phyloP scores from a whole-genome alignment of 64 coral and sea anemone species.

The Porites australiensis region DNA sequence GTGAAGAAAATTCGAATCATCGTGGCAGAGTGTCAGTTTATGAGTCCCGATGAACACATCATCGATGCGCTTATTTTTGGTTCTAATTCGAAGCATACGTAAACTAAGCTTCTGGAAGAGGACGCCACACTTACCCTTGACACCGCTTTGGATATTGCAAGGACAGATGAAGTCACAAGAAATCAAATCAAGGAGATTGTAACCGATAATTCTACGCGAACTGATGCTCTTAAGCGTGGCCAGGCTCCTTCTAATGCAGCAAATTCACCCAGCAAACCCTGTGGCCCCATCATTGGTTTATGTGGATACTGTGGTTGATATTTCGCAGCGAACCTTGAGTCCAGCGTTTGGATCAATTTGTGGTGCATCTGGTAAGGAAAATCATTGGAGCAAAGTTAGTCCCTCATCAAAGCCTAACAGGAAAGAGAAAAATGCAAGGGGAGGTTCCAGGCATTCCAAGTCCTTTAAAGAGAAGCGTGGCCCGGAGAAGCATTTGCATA shows the following conservation, averaged over 20 bases:
- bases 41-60: conserved; percentile 61
- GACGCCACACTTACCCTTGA: conserved; percentile 61
- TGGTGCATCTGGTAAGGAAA: conserved; percentile 42
- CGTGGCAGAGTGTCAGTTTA: conserved; percentile 63
- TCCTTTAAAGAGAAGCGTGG: neutral
- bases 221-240: neutral
- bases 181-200: conserved; percentile 70
- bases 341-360: conserved; percentile 66
- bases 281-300: neutral
- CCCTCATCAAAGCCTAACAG: neutral
- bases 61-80: conserved; percentile 81
- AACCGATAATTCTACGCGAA: neutral
- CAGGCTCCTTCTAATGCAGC: neutral
- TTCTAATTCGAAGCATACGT: conserved; percentile 15
- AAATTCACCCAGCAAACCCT: neutral
- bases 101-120: conserved; percentile 70
- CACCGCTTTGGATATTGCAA: conserved; percentile 62
- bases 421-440: neutral
- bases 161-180: conserved; percentile 71
- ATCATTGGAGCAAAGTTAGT: conserved; percentile 44
- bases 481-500: neutral
- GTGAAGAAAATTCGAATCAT: conserved; percentile 74
- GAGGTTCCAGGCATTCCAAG: neutral
- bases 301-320: conserved; percentile 80
- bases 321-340: conserved; percentile 60